Percentiles rank a stretch among this genome's conserved stretches.
Conservation (phyloP, 2,113 vertebrate genomes). For the Saccopteryx leptura region DNA sequence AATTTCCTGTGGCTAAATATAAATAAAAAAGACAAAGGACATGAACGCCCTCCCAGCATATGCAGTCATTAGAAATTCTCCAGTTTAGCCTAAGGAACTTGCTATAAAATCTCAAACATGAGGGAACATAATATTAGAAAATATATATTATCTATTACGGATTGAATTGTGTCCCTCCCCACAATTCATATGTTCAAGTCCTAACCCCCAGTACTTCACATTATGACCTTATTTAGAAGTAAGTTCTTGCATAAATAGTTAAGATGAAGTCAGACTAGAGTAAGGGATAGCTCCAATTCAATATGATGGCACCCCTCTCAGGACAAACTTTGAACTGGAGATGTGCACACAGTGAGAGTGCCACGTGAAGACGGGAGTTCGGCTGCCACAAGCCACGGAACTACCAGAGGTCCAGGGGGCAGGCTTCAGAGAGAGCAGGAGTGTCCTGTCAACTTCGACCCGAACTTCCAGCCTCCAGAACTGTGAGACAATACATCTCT, state of each 20-base stretch:
- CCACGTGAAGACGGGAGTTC: no score
- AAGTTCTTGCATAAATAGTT: neutral
- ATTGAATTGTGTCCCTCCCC: neutral
- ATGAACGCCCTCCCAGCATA: neutral
- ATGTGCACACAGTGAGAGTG: neutral
- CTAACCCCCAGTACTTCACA: neutral
- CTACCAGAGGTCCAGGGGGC: neutral
- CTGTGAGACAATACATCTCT: neutral
- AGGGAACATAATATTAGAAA: neutral
- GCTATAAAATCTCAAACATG: neutral
- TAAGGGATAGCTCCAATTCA: neutral
- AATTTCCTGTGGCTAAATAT: neutral
- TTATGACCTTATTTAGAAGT: neutral
- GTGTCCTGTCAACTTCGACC: neutral
- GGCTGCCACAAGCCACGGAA: neutral
- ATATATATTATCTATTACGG: neutral
- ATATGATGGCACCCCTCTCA: neutral
- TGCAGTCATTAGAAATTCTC: neutral
- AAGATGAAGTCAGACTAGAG: neutral
- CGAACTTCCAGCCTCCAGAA: neutral
- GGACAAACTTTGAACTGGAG: neutral
- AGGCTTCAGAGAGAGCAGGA: no score
- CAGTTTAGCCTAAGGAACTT: neutral
- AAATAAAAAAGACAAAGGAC: slow-evolving; percentile 31
- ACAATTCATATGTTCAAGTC: neutral